Evolutionary conservation across 2,113 vertebrate species (phyloP), one percentile per base, ranked within the genome.

Genomic region (Nansenia antarctica): DNA sequence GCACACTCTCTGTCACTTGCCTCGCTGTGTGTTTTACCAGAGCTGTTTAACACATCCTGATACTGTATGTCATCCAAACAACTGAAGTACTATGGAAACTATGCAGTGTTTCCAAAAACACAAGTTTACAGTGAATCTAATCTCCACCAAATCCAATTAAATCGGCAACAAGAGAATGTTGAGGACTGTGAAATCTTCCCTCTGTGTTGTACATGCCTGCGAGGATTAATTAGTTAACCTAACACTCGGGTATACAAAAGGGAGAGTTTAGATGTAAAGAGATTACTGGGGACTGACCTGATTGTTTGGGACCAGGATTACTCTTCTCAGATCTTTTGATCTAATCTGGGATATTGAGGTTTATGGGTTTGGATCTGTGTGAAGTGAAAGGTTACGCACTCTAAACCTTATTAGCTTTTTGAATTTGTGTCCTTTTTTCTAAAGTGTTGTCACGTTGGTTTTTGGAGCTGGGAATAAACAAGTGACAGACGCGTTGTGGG

Each of bases 1-100:
- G 30, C 29, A 18, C 47, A 30, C 22, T 29, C 45, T 60, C 30
- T 59, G 27, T 64, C 52, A 63, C 67, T 69, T 72, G 42, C 62
- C 69, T 67, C 68, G 70, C 55, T 54, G 14, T 42, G 29, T 58
- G 64, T 62, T 72, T 77, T 64, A 64, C 60, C 31, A 18, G 62
- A 75, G 60, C 31, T 47, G 30, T 75, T 59, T 29, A 52, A 35
- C 39, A 45, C 39, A 53, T 14, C 29, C 39, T 34, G 15, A 37
- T n/a, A n/a, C 6, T 15, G 52, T 49, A 42, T 42, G 32, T 75
- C 61, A 70, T 70, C 68, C 53, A 45, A 57, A 67, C 49, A 39
- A 57, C 62, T 62, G 55, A 30, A 37, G 42, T 57, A 49, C 58
- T 22, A 39, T n/a, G 24, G 24, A 64, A 18, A 39, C 62, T 30